Evolutionary conservation across 2,888 invertebrate species (phyloP).

Genomic region (Shargacucullia verbasci): DNA sequence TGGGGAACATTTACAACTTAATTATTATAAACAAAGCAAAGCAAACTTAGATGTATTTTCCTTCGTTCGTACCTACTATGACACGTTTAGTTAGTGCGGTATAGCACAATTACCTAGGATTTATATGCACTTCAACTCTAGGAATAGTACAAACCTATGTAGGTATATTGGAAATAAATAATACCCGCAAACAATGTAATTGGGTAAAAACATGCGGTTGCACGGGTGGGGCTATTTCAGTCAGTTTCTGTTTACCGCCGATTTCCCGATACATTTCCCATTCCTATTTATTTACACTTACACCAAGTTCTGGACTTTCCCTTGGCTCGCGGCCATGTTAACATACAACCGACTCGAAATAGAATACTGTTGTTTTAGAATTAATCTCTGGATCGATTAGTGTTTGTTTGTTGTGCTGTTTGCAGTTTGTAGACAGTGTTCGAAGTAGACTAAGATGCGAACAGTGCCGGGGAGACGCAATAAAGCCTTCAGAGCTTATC

Average conservation of each 20-base stretch:
- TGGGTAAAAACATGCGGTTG: not conserved
- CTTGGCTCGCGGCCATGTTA: constrained; percentile 35
- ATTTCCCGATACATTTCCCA: constrained; percentile 41
- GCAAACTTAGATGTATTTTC: no score
- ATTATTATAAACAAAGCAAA: no score
- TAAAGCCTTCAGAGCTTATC: not conserved
- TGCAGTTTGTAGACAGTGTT: not conserved
- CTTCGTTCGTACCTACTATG: no score
- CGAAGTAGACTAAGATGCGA: not conserved
- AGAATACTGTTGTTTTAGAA: constrained; percentile 7
- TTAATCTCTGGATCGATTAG: constrained; percentile 9
- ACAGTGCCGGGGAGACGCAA: not conserved
- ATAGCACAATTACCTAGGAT: no score
- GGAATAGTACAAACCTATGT: no score
- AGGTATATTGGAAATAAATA: constrained; percentile 4
- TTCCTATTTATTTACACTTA: constrained; percentile 37
- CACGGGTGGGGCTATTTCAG: constrained; percentile 14
- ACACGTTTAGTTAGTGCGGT: no score
- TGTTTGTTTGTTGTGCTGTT: not conserved
- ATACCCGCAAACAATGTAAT: constrained; percentile 5
- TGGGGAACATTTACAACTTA: no score
- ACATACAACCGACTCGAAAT: constrained; percentile 18
- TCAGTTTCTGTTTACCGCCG: constrained; percentile 12
- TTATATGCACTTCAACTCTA: no score
- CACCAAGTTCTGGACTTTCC: constrained; percentile 28